These are phyloP conservation scores for Aspidiotus rigidus DNA, from an alignment of 2,888 invertebrate species.

Conservation along the genomic window DNA sequence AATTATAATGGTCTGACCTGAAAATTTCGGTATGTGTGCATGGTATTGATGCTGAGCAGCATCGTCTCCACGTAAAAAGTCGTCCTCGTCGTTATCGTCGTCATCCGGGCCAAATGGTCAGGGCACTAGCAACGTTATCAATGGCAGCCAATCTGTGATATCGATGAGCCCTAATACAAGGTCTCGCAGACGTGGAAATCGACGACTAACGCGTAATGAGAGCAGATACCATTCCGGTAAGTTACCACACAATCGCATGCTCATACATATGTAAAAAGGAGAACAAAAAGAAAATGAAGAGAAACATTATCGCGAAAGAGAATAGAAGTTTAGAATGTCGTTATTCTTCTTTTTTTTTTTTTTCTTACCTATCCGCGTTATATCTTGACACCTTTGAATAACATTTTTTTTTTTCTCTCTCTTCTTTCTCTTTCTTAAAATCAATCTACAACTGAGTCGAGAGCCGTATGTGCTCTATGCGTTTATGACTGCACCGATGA, in stretches of 20 bases:
- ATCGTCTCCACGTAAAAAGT: slow-evolving; percentile 24
- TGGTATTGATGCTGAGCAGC: slow-evolving; percentile 28
- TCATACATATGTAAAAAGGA: not conserved
- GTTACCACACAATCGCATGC: slow-evolving; percentile 42
- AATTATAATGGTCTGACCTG: slow-evolving; percentile 1
- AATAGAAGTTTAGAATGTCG: too few relatives aligned
- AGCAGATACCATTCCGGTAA: slow-evolving; percentile 93
- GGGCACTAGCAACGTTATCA: slow-evolving; percentile 10
- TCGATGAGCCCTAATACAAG: slow-evolving; percentile 42
- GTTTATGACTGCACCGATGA: not conserved
- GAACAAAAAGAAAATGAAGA: too few relatives aligned
- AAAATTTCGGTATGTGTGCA: slow-evolving; percentile 14
- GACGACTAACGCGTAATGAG: slow-evolving; percentile 85
- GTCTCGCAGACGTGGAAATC: slow-evolving; percentile 68
- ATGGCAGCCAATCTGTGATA: slow-evolving; percentile 22
- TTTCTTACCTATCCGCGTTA: too few relatives aligned
- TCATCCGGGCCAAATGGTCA: slow-evolving; percentile 3
- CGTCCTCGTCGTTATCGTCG: not conserved
- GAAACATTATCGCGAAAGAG: too few relatives aligned
- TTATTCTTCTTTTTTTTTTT: too few relatives aligned
- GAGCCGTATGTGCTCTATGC: too few relatives aligned
- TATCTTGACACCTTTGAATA: too few relatives aligned
- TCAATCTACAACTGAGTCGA: too few relatives aligned
- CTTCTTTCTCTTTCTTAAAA: too few relatives aligned
- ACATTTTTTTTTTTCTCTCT: too few relatives aligned